Percentiles rank a stretch among this genome's conserved stretches.
phyloP scores from a whole-genome alignment of 2,888 invertebrate genomes.

The Eupithecia tripunctaria region DNA sequence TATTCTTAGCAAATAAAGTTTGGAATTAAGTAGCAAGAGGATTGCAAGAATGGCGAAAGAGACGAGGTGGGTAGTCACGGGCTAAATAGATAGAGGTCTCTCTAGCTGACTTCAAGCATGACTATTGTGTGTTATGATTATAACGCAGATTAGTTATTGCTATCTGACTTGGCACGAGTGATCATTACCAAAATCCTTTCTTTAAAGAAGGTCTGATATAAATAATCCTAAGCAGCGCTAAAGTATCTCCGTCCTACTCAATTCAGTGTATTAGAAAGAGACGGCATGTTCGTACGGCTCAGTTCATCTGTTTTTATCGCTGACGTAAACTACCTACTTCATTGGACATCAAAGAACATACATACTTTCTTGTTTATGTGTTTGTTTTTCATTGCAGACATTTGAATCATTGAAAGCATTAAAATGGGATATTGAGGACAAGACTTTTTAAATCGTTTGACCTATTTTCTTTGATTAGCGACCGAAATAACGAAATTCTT shows the following conservation, averaged over 20 bases:
- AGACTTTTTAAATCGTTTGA: not conserved
- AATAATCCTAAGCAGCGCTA: not conserved
- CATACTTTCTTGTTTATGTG: not conserved
- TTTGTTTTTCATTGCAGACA: not conserved
- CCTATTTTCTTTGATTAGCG: not conserved
- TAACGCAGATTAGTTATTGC: not conserved
- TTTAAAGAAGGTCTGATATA: not conserved
- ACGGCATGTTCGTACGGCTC: not conserved
- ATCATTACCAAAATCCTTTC: not conserved
- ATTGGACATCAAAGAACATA: not conserved
- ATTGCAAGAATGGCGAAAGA: not conserved
- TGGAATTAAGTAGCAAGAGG: not conserved
- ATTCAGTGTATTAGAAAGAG: not conserved
- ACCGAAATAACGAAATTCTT: not conserved
- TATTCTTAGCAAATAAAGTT: not conserved
- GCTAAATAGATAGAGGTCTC: not conserved
- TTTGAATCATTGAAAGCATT: not conserved
- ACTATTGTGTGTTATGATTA: not conserved
- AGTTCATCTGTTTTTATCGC: not conserved
- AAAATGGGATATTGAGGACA: not conserved
- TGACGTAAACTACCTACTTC: not conserved
- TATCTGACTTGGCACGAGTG: not conserved
- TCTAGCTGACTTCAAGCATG: not conserved
- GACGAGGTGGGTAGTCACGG: not conserved
- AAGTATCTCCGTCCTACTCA: not conserved